These are phyloP conservation scores for Deilephila porcellus DNA, from an alignment of 2,888 invertebrate genomes.

Conservation along the genomic window DNA sequence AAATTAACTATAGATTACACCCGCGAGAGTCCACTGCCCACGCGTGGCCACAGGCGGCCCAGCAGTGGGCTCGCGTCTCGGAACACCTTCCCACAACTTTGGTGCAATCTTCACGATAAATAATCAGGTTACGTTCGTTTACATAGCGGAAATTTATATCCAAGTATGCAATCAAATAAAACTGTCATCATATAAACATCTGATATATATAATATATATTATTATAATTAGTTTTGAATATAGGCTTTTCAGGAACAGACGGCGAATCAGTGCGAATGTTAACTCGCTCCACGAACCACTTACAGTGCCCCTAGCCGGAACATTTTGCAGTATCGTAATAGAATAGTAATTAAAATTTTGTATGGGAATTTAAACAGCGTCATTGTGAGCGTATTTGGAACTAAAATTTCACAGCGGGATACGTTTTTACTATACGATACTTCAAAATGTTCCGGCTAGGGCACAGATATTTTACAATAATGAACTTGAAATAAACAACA, in stretches of 20 bases:
- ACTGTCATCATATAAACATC: conserved; percentile 62
- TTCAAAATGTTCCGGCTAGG: no score
- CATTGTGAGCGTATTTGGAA: no score
- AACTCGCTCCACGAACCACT: conserved; percentile 41
- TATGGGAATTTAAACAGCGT: no score
- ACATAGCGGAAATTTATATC: conserved; percentile 60
- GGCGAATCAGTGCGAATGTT: conserved; percentile 39
- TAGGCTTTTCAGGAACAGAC: conserved; percentile 45
- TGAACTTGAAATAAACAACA: conserved; percentile 40
- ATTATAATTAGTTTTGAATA: conserved; percentile 52
- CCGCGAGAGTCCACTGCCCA: conserved; percentile 2
- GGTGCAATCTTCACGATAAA: conserved; percentile 68
- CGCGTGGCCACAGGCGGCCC: background rate
- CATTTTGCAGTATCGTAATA: no score
- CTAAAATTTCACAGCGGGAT: no score
- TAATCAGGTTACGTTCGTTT: conserved; percentile 52
- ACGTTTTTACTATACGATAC: no score
- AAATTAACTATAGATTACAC: conserved; percentile 67
- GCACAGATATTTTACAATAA: conserved; percentile 53
- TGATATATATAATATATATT: conserved; percentile 45
- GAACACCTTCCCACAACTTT: conserved; percentile 52
- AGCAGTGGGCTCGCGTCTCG: background rate
- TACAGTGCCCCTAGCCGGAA: no score
- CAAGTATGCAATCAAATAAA: conserved; percentile 60
- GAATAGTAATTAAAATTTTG: no score